Evolutionary conservation across 1,140 invertebrate genomes (phyloP).

Genomic region (Brachystomella parvula): DNA sequence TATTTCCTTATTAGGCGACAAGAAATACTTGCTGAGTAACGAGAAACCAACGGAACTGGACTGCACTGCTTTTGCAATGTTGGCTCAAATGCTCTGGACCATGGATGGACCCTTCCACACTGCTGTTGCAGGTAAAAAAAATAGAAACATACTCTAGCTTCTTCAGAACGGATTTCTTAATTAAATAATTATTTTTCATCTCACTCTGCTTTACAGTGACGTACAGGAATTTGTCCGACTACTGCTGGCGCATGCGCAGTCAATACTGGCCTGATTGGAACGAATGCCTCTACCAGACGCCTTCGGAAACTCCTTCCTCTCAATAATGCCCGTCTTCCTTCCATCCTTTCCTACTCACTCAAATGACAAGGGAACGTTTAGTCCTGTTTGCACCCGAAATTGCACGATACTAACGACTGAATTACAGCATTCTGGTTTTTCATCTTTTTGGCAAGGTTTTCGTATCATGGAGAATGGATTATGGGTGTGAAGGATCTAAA

Average conservation of each 20-base stretch:
- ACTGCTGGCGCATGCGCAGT: background rate
- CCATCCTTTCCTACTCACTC: no score
- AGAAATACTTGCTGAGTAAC: conserved; percentile 42
- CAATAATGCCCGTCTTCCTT: no score
- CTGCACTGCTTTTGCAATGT: conserved; percentile 46
- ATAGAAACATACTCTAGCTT: background rate
- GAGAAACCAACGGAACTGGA: conserved; percentile 43
- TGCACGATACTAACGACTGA: no score
- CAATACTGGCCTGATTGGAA: conserved; percentile 1
- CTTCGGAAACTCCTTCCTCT: no score
- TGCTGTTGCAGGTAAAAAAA: background rate
- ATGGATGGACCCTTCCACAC: conserved; percentile 30
- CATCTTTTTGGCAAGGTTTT: no score
- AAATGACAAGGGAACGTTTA: no score
- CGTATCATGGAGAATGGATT: no score
- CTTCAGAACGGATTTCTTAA: no score
- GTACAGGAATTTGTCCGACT: background rate
- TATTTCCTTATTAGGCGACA: conserved; percentile 38
- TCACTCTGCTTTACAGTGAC: background rate
- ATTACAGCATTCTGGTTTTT: no score
- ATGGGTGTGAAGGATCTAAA: no score
- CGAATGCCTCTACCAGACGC: background rate
- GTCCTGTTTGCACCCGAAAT: no score
- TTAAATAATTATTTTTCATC: no score
- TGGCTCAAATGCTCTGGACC: conserved; percentile 44